Conservation (phyloP, 2,888 invertebrate species). For the Sericinus montela region DNA sequence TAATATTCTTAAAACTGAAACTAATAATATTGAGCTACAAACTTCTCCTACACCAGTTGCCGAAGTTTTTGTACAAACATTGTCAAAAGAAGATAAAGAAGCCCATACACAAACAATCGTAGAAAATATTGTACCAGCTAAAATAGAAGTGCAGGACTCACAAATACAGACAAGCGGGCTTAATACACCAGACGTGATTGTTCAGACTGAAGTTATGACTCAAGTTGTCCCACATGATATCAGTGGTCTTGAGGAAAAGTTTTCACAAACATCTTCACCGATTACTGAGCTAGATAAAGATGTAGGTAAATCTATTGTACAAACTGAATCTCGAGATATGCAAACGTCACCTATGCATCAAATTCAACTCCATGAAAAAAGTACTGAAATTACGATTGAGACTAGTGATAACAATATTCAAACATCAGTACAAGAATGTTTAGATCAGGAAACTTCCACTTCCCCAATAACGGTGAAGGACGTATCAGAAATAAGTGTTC, state of each 20-base stretch:
- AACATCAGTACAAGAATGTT: slow-evolving; percentile 47
- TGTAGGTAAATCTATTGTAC: slow-evolving; percentile 32
- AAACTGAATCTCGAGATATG: slow-evolving; percentile 62
- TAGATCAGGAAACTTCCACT: slow-evolving; percentile 61
- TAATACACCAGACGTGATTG: slow-evolving; percentile 51
- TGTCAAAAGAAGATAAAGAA: slow-evolving; percentile 67
- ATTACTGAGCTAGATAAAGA: slow-evolving; percentile 19
- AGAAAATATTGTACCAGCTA: slow-evolving; percentile 50
- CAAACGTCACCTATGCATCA: slow-evolving; percentile 75
- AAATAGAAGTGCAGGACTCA: slow-evolving; percentile 54
- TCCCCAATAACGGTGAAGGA: slow-evolving; percentile 51
- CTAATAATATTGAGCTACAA: slow-evolving; percentile 66
- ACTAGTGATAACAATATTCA: slow-evolving; percentile 63
- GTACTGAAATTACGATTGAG: slow-evolving; percentile 55
- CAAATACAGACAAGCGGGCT: slow-evolving; percentile 65
- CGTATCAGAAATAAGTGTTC: slow-evolving; percentile 53
- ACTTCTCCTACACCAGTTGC: slow-evolving; percentile 72
- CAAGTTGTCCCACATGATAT: slow-evolving; percentile 73
- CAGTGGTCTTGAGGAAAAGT: slow-evolving; percentile 59
- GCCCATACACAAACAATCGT: slow-evolving; percentile 62
- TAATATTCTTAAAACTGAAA: slow-evolving; percentile 44
- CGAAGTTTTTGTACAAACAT: slow-evolving; percentile 81
- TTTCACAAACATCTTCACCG: slow-evolving; percentile 69
- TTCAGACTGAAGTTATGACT: slow-evolving; percentile 73
- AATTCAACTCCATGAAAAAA: slow-evolving; percentile 53